phyloP scores from a whole-genome alignment of 2,888 invertebrate species.

The Idaea dimidiata region DNA sequence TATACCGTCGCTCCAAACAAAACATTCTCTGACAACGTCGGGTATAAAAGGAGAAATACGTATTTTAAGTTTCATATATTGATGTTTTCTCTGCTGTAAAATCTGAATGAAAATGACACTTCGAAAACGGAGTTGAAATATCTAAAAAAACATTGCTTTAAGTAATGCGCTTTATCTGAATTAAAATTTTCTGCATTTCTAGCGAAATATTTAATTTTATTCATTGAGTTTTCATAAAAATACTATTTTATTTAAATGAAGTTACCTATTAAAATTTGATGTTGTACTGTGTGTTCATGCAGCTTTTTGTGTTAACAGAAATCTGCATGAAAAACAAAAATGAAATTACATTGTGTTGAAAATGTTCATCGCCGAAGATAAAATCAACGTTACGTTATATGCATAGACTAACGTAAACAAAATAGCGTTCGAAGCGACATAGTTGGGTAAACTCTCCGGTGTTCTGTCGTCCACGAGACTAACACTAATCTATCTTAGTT shows the following conservation, averaged over 20 bases:
- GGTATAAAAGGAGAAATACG: constrained; percentile 53
- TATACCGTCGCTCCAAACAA: constrained; percentile 52
- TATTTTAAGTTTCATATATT: constrained; percentile 39
- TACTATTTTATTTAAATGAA: not conserved
- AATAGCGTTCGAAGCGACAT: constrained; percentile 43
- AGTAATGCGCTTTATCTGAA: too few relatives aligned
- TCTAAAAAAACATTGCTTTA: not conserved
- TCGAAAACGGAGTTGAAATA: constrained; percentile 1
- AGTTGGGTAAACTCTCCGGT: constrained; percentile 44
- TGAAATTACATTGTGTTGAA: not conserved
- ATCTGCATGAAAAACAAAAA: not conserved
- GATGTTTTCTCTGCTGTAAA: constrained; percentile 28
- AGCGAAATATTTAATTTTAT: not conserved
- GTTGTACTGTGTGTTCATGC: not conserved
- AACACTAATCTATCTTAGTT: constrained; percentile 70
- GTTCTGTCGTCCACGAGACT: constrained; percentile 49
- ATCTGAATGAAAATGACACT: constrained; percentile 28
- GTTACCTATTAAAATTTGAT: not conserved
- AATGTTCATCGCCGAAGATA: not conserved
- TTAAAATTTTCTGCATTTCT: not conserved
- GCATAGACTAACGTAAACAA: constrained; percentile 28
- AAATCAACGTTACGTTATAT: not conserved
- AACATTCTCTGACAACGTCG: constrained; percentile 56
- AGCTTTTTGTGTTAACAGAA: not conserved
- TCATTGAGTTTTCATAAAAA: not conserved